Base-by-base conservation (phyloP, 2,888 invertebrate species). In the Crioceris asparagi region DNA sequence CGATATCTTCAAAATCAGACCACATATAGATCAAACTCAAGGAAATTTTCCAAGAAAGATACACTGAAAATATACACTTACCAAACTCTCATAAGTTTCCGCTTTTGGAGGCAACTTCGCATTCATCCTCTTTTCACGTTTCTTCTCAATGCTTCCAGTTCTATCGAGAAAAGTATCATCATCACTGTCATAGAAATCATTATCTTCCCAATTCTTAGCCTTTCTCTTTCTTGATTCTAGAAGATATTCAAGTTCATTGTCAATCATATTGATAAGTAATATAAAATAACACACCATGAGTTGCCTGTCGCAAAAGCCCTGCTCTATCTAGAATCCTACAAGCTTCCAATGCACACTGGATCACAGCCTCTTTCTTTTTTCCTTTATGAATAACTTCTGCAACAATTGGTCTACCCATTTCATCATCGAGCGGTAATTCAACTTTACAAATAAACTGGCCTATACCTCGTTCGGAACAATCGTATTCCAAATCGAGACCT, bases 91-190 rank as follows among this genome's bases (percentile, higher is more conserved):
- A 47, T 82, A 80, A 1, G 80, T 82, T 56, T 71, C 70, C 8
- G 66, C 60, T 10, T 74, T 70, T 55, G 74, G 75, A 0, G 74
- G 73, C 46, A 74, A 70, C 43, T 74, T 74, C 12, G 68, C 63
- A 57, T 74, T 70, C 79, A 86, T 87, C 37, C 93, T 70, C 40
- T 76, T 73, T 50, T 77, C 72, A 5, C 96, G 72, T 59, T 93
- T 94, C 50, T 76, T 75, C 61, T 94, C 93, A 15, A 97, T 77
- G 38, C 81, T 77, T 2, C 96, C 97, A 1, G 98, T 98, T 44
- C 97, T 71, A 61, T 98, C 98, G 36, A 92, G 72, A 68, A 86
- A 98, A 15, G 83, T 84, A 62, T 98, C 97, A 42, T 98, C 97
- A 55, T 98, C 94, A 1, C 88, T 88, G 50, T 88, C 87, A 61